These are phyloP conservation scores for Chrysemys picta DNA, from an alignment of 2,113 vertebrate genomes.

Conservation along the genomic window DNA sequence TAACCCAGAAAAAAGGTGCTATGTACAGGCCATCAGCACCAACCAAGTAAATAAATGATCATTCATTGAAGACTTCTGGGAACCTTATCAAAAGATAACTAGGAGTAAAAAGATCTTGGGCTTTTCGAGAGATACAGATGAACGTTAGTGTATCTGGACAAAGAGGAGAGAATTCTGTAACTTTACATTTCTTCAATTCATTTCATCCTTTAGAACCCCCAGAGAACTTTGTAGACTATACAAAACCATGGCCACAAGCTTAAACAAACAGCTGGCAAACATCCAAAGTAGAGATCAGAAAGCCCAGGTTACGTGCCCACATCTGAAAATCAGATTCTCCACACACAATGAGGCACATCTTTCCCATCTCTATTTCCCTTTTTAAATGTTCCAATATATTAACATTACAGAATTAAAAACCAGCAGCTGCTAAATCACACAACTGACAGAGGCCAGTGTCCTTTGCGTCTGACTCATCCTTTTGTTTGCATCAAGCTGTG, in stretches of 20 bases:
- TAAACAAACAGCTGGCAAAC: not conserved
- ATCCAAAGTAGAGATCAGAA: not conserved
- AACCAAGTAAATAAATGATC: no score
- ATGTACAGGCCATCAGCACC: not conserved
- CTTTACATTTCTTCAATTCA: not conserved
- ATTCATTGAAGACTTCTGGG: not conserved
- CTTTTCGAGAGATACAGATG: not conserved
- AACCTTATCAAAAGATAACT: not conserved
- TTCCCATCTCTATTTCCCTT: not conserved
- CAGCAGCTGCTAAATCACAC: conserved; percentile 17
- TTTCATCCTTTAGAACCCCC: not conserved
- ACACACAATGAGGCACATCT: not conserved
- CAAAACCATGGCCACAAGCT: not conserved
- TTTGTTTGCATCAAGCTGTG: not conserved
- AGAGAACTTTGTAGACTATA: not conserved
- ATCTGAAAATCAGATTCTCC: not conserved
- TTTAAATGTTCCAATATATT: not conserved
- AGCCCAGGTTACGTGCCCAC: not conserved
- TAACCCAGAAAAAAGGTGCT: not conserved
- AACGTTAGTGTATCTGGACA: rapidly evolving
- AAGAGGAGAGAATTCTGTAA: not conserved
- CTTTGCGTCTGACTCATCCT: conserved; percentile 31
- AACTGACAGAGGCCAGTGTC: not conserved
- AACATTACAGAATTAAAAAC: conserved; percentile 31
- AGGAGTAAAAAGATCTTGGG: not conserved